A percentile compares a stretch with the other conserved stretches of the same genome.
phyloP scores from a whole-genome alignment of 2,888 invertebrate species.

The Morpho deidamia region DNA sequence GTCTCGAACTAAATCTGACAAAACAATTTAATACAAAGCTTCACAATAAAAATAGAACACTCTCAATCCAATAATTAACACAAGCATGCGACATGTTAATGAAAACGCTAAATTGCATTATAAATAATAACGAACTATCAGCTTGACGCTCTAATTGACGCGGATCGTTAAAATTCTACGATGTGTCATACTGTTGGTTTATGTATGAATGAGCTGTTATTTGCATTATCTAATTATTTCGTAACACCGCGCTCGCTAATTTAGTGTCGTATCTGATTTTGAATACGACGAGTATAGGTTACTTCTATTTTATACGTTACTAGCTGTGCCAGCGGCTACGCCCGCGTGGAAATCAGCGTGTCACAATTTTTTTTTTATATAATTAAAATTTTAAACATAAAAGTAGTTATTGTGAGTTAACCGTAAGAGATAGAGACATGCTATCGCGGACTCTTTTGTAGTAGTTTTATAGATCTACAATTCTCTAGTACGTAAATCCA shows the following conservation, averaged over 20 bases:
- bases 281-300: not conserved
- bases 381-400: too few species aligned
- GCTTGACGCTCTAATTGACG: constrained; percentile 17
- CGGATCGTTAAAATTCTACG: constrained; percentile 46
- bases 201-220: constrained; percentile 52
- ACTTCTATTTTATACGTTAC: not conserved
- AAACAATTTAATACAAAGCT: too few species aligned
- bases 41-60: not conserved
- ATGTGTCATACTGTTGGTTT: constrained; percentile 25
- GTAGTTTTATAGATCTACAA: too few species aligned
- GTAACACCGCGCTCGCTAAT: constrained; percentile 19
- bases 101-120: constrained; percentile 30
- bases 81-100: constrained; percentile 33
- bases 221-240: constrained; percentile 36
- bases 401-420: too few species aligned
- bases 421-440: too few species aligned
- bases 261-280: constrained; percentile 2
- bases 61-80: constrained; percentile 4
- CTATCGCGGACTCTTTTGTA: too few species aligned
- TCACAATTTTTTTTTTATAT: too few species aligned
- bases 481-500: too few species aligned
- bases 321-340: not conserved
- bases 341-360: too few species aligned
- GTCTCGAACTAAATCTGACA: too few species aligned
- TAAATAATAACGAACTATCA: constrained; percentile 11